Base-by-base conservation (phyloP, 2,888 invertebrate genomes). In the Agriopis aurantiaria region DNA sequence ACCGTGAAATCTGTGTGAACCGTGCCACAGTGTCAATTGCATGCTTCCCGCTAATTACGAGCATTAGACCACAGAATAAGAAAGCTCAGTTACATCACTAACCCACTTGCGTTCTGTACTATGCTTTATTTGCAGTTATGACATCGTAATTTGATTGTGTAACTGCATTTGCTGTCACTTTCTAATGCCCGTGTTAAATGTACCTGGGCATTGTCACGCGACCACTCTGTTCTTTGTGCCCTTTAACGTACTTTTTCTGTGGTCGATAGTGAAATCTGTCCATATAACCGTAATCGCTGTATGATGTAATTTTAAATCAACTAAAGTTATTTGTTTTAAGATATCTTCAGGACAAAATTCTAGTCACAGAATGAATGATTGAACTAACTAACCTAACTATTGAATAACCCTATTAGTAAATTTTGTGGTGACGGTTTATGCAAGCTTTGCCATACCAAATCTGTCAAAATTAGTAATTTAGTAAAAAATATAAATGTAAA, bases 111-210 rank as follows among this genome's bases (percentile, higher is more conserved):
- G 59, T 65, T 46, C 23, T 66, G 58, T 61, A 57, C 52, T 65
- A 60, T 69, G 45, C 40, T 64, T 72, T 75, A 71, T 71, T 69
- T 73, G 59, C 62, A 52, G 65, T 72, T 69, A 72, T 74, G 74
- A 49, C 68, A 69, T 56, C 62, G 63, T 57, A 62, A 65, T 67
- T 73, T 46, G 45, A 72, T 79, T 75, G 66, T 75, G 64, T 75
- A 77, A 77, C 73, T 43, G 63, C 60, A 69, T 69, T 72, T 60
- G 62, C 58, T 74, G 71, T 75, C 69, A 75, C 80, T 81, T 81
- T 81, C 81, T 81, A 80, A 80, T 73, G 61, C 51, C 65, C 17
- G 23, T 58, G 53, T 58, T 72, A 52, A 65, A 68, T 65, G 49
- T 58, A 48, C 57, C 62, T 46, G 10, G 45, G 14, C 52, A 58